These are phyloP conservation scores for Desmodus rotundus DNA, from an alignment of 2,113 vertebrate species.

Conservation along the genomic window DNA sequence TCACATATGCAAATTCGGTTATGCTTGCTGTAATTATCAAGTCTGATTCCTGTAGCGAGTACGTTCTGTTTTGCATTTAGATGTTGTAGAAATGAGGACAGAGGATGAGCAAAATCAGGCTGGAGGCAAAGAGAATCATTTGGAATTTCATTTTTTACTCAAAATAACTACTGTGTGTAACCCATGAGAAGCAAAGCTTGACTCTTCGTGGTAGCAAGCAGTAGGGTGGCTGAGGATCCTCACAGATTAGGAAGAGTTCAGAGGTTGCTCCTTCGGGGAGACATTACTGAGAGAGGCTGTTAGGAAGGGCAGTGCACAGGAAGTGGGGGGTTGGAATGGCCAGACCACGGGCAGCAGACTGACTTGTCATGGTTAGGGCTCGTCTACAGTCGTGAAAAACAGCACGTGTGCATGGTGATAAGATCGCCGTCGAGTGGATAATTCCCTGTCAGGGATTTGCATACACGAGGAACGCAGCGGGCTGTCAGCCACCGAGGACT, in stretches of 20 bases:
- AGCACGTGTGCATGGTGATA: too few species aligned
- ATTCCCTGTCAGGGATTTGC: neutral
- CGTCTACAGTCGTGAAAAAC: neutral
- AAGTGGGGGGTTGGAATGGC: neutral
- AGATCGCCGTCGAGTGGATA: neutral
- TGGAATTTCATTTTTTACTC: constrained; percentile 2
- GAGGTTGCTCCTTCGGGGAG: neutral
- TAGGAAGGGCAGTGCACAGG: neutral
- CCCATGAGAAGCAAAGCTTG: neutral
- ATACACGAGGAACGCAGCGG: neutral
- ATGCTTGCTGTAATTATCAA: constrained; percentile 1
- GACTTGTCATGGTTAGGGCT: neutral
- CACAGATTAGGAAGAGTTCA: neutral
- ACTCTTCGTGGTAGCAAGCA: neutral
- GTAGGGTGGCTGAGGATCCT: neutral
- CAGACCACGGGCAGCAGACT: neutral
- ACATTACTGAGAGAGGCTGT: neutral
- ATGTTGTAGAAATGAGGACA: neutral
- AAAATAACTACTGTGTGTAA: neutral
- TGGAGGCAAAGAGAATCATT: neutral
- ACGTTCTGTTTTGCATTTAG: constrained; percentile 36
- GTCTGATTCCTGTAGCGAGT: neutral
- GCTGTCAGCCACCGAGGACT: neutral
- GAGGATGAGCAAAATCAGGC: neutral
- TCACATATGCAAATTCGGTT: constrained; percentile 11